These are phyloP conservation scores for Nasonia oneida DNA, from an alignment of 2,888 invertebrate genomes.

Conservation along the genomic window DNA sequence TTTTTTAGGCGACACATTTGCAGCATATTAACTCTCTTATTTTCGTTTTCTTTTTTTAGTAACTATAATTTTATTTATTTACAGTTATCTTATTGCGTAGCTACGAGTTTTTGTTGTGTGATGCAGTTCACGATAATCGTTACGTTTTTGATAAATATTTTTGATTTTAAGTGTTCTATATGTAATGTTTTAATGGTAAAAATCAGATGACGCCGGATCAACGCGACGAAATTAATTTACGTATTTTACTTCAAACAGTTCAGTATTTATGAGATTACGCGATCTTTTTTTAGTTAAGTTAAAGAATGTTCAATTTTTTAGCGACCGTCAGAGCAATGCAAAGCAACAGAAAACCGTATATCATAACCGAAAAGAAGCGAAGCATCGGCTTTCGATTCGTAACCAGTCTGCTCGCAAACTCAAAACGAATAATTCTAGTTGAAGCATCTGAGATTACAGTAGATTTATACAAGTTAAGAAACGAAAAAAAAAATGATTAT, in stretches of 20 bases:
- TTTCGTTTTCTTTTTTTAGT: not conserved
- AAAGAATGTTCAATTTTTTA: slow-evolving; percentile 27
- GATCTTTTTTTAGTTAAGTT: slow-evolving; percentile 37
- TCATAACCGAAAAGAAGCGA: slow-evolving; percentile 30
- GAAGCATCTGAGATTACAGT: slow-evolving; percentile 56
- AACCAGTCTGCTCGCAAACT: slow-evolving; percentile 51
- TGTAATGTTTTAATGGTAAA: slow-evolving; percentile 7
- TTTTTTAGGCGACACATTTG: slow-evolving; percentile 18
- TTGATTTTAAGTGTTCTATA: slow-evolving; percentile 24
- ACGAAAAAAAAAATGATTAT: slow-evolving; percentile 44
- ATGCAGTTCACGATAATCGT: slow-evolving; percentile 29
- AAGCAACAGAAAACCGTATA: slow-evolving; percentile 34
- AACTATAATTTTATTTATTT: slow-evolving; percentile 39
- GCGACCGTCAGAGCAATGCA: slow-evolving; percentile 42
- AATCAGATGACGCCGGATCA: not conserved
- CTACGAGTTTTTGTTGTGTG: slow-evolving; percentile 28
- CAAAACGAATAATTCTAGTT: slow-evolving; percentile 53
- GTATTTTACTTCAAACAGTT: slow-evolving; percentile 50
- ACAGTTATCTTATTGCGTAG: not conserved
- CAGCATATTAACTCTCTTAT: slow-evolving; percentile 16
- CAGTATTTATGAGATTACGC: slow-evolving; percentile 60
- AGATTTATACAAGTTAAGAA: slow-evolving; percentile 51
- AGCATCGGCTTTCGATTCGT: slow-evolving; percentile 40
- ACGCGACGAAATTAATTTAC: slow-evolving; percentile 56
- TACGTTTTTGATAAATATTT: slow-evolving; percentile 32